phyloP scores from a whole-genome alignment of 2,888 invertebrate species.

The Cerastis rubricosa region DNA sequence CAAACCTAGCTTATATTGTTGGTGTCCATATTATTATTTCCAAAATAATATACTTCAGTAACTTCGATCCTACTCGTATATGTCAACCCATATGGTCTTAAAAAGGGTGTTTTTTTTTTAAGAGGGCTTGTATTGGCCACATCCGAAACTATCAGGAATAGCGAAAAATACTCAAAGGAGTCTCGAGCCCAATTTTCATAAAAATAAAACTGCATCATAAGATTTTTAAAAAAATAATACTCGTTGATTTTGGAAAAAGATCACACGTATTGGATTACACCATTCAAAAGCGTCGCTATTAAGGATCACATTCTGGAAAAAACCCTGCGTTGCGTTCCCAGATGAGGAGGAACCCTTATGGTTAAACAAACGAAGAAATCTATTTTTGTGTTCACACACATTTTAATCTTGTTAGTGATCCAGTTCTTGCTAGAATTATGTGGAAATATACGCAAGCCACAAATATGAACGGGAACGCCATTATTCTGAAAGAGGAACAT shows the following conservation, averaged over 20 bases:
- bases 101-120: no score
- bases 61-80: not conserved
- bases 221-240: no score
- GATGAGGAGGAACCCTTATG: conserved; percentile 24
- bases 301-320: no score
- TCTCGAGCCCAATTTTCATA: no score
- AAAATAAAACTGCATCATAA: no score
- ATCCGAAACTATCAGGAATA: no score
- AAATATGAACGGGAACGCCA: conserved; percentile 1
- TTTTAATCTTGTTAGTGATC: conserved; percentile 65
- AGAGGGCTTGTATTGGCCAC: no score
- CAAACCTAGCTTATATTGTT: not conserved
- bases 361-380: conserved; percentile 43
- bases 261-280: no score
- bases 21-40: not conserved
- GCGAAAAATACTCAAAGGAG: no score
- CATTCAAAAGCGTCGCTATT: no score
- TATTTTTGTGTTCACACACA: conserved; percentile 57
- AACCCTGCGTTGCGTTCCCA: no score
- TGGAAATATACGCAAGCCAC: conserved; percentile 30
- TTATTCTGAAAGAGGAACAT: not conserved
- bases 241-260: no score
- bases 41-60: not conserved
- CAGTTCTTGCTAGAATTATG: conserved; percentile 50
- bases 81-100: not conserved